These are phyloP conservation scores for Periophthalmodon schlosseri DNA, from an alignment of 2,113 vertebrate species.

Conservation along the genomic window DNA sequence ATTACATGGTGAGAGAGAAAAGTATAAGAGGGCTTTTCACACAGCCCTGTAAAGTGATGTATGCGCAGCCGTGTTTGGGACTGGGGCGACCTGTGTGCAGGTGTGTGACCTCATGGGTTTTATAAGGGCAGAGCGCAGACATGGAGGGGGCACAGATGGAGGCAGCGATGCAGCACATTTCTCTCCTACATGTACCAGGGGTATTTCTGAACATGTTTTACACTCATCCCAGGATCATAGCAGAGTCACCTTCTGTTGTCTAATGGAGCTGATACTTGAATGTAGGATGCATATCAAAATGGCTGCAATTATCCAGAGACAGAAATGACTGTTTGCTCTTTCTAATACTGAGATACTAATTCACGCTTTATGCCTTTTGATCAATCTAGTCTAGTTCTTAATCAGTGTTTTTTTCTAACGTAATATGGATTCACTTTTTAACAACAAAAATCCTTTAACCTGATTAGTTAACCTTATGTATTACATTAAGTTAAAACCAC, in stretches of 20 bases:
- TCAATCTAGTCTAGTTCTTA: neutral
- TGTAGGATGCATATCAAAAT: too few relatives aligned
- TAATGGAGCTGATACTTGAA: neutral
- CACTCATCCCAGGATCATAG: neutral
- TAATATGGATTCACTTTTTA: neutral
- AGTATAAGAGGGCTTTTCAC: constrained; percentile 36
- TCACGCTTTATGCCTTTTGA: too few relatives aligned
- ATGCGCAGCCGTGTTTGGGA: neutral
- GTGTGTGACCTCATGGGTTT: constrained; percentile 52
- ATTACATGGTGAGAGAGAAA: constrained; percentile 36
- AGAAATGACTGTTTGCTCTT: too few relatives aligned
- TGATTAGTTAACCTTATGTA: neutral
- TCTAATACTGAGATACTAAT: too few relatives aligned
- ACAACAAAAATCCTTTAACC: neutral
- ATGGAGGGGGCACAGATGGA: constrained; percentile 47
- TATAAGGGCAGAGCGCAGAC: constrained; percentile 44
- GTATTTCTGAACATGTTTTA: neutral
- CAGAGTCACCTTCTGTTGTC: neutral
- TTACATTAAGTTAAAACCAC: constrained; percentile 25
- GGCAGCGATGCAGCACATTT: constrained; percentile 20
- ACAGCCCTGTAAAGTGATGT: constrained; percentile 16
- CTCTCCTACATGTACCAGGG: neutral
- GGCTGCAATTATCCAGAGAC: too few relatives aligned
- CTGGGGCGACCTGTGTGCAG: constrained; percentile 28
- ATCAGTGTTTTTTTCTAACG: neutral